Percentiles rank a stretch among this genome's conserved stretches.
Evolutionary conservation across 2,888 invertebrate species (phyloP).

Genomic region (Zhuqinia jingwanae): DNA sequence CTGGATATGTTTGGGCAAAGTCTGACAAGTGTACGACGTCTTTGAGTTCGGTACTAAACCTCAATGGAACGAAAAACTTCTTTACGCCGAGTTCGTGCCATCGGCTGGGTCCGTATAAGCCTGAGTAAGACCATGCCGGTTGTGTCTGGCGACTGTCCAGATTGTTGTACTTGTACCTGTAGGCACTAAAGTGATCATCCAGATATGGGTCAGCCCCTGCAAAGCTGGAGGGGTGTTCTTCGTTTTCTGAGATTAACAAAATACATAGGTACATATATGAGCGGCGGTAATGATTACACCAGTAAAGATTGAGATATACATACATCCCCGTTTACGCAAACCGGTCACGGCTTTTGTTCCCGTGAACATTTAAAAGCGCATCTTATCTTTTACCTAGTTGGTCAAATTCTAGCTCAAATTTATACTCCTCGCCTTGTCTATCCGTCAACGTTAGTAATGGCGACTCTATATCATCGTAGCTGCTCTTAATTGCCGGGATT

Average conservation of each 20-base stretch:
- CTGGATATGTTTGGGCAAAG: conserved; percentile 27
- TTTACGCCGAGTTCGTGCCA: background rate
- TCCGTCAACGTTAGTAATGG: too few species aligned
- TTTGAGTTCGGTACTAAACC: background rate
- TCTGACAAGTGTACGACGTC: background rate
- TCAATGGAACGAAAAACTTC: background rate
- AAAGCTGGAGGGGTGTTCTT: background rate
- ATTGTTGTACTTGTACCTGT: conserved; percentile 12
- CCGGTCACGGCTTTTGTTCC: too few species aligned
- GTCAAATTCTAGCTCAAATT: too few species aligned
- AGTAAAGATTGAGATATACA: too few species aligned
- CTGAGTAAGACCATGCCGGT: conserved; percentile 22
- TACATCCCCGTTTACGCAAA: too few species aligned
- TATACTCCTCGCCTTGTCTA: too few species aligned
- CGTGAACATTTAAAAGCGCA: too few species aligned
- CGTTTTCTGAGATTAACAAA: background rate
- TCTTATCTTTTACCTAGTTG: too few species aligned
- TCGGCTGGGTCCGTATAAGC: background rate
- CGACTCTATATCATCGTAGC: too few species aligned
- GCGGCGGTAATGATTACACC: too few species aligned
- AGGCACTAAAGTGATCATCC: background rate
- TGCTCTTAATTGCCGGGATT: too few species aligned
- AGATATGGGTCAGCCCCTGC: conserved; percentile 18
- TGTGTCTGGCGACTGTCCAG: conserved; percentile 9
- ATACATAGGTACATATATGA: too few species aligned